These are phyloP conservation scores for Choloepus didactylus DNA, from an alignment of 2,797 vertebrate genomes.

Conservation along the genomic window DNA sequence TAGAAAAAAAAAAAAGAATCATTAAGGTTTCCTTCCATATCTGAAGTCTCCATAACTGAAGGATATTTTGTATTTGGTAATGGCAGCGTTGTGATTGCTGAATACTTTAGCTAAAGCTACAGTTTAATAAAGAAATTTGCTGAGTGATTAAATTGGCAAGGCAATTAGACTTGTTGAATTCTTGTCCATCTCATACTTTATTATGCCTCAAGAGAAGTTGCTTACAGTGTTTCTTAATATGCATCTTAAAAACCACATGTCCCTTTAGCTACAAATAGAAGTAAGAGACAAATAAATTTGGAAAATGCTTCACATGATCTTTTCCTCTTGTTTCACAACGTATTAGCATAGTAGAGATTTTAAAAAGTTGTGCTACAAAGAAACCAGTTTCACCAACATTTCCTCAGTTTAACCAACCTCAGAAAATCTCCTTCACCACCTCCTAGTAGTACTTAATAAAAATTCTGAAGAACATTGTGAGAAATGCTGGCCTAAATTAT, in stretches of 20 bases:
- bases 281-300: background rate
- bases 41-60: background rate
- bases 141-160: background rate
- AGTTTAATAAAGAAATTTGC: background rate
- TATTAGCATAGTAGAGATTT: background rate
- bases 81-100: background rate
- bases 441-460: constrained; percentile 9
- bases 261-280: background rate
- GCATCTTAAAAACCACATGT: constrained; percentile 7
- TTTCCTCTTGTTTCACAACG: constrained; percentile 45
- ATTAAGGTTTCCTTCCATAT: background rate
- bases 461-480: background rate
- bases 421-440: background rate
- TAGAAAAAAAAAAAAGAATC: constrained; percentile 61
- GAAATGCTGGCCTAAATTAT: constrained; percentile 16
- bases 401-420: background rate
- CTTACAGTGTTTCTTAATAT: background rate
- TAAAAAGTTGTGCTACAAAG: constrained; percentile 14
- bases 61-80: constrained; percentile 3
- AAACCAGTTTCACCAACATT: background rate
- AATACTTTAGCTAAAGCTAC: constrained; percentile 14
- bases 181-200: background rate
- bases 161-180: background rate
- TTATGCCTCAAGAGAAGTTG: background rate
- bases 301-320: background rate